Conservation (phyloP, 2,888 invertebrate genomes). For the Philonicus albiceps region DNA sequence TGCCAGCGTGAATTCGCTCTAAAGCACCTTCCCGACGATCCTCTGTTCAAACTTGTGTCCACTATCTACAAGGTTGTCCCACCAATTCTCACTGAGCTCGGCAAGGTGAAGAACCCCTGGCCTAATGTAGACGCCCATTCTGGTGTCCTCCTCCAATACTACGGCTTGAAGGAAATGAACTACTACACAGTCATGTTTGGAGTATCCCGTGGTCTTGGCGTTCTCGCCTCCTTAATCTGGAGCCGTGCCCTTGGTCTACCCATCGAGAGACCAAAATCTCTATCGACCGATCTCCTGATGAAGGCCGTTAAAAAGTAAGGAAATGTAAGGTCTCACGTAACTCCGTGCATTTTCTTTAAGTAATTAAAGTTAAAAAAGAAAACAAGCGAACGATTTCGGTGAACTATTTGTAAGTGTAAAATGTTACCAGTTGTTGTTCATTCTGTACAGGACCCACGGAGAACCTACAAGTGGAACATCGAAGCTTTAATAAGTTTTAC, state of each 20-base stretch:
- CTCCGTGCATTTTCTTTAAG: conserved; percentile 24
- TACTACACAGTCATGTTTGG: conserved; percentile 92
- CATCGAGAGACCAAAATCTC: conserved; percentile 84
- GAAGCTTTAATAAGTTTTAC: conserved; percentile 53
- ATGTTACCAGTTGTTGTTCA: conserved; percentile 36
- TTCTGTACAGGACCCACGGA: conserved; percentile 24
- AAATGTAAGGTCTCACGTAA: conserved; percentile 56
- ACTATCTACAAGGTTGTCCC: conserved; percentile 86
- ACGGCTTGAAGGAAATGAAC: conserved; percentile 87
- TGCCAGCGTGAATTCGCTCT: conserved; percentile 87
- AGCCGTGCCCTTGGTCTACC: conserved; percentile 83
- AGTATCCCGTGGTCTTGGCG: conserved; percentile 85
- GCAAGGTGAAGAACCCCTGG: conserved; percentile 93
- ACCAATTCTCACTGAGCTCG: conserved; percentile 79
- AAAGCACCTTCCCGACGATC: conserved; percentile 84
- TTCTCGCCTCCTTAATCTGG: conserved; percentile 81
- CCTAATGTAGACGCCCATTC: conserved; percentile 93
- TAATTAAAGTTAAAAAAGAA: conserved; percentile 28
- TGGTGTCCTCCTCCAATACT: conserved; percentile 83
- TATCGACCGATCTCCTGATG: conserved; percentile 71
- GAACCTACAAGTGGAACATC: conserved; percentile 47
- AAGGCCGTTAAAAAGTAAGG: conserved; percentile 60
- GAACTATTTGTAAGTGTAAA: conserved; percentile 36
- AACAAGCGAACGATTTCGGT: conserved; percentile 43
- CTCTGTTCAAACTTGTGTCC: conserved; percentile 80